Base-by-base conservation (phyloP, 2,113 vertebrate species). In the Prionailurus bengalensis region DNA sequence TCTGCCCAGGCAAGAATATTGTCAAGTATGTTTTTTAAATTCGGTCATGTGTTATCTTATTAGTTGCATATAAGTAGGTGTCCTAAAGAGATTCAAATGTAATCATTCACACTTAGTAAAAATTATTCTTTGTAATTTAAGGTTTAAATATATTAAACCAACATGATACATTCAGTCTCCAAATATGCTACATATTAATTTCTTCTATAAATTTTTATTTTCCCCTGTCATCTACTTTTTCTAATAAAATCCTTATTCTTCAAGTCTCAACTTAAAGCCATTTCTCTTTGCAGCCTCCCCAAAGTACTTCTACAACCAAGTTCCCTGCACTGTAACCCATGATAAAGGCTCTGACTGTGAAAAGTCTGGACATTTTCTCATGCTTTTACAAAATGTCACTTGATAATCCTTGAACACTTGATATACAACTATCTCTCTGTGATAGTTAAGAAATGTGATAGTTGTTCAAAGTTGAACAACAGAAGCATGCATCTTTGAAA, bases 1-100 rank as follows among this genome's bases (percentile, higher is more conserved):
- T 92, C 53, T 89, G 10, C 96, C 45, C 31, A 92, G 70, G 19
- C 23, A 71, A 92, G 42, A 87, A 79, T 92, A 45, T n/a, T 66
- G 25, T 81, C 45, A 25, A 78, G n/a, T 29, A 63, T 15, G 33
- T 48, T 82, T 82, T 80, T 81, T 58, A 16, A 61, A 66, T 45
- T 89, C 25, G 71, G 17, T n/a, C 27, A 36, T 5, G 7, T 42
- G 3, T 31, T 80, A 42, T 23, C 31, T 82, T 63, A 36, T 42
- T 55, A 82, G 31, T 68, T 79, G 8, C 15, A 17, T 76, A 23
- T 48, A 95, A 90, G 16, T 53, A 25, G 2, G 17, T 55, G 1
- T 78, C 63, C 39, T 88, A 71, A 91, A 82, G 17, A 91, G 53
- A 58, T 45, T 79, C 21, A 48, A 88, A 89, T n/a, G 16, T 82